Evolutionary conservation across 2,797 vertebrate genomes (phyloP).

Genomic region (Choloepus didactylus): DNA sequence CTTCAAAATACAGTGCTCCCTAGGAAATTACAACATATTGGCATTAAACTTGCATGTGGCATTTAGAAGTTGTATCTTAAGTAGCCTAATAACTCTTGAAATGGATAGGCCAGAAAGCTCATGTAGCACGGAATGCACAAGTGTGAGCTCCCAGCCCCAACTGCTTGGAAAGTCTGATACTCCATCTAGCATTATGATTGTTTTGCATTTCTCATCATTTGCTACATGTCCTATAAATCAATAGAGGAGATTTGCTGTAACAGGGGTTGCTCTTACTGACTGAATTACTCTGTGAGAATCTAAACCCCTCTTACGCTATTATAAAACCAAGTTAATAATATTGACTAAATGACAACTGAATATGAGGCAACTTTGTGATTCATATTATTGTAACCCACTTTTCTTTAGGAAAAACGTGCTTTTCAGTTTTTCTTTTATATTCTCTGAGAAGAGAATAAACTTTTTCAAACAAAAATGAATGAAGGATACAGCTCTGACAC

Average conservation of each 20-base stretch:
- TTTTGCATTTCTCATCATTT: slow-evolving; percentile 80
- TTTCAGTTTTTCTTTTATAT: slow-evolving; percentile 63
- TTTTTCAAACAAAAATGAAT: slow-evolving; percentile 72
- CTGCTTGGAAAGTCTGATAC: slow-evolving; percentile 65
- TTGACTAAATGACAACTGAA: slow-evolving; percentile 84
- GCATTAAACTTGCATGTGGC: slow-evolving; percentile 20
- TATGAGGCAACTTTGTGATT: slow-evolving; percentile 81
- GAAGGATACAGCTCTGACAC: neutral
- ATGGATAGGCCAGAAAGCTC: neutral
- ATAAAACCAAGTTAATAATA: slow-evolving; percentile 84
- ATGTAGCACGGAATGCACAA: neutral
- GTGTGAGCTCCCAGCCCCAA: neutral
- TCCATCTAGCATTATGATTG: slow-evolving; percentile 59
- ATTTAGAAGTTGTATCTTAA: slow-evolving; percentile 58
- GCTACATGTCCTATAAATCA: slow-evolving; percentile 78
- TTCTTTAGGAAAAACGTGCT: slow-evolving; percentile 77
- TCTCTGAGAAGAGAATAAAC: slow-evolving; percentile 60
- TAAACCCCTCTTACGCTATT: slow-evolving; percentile 79
- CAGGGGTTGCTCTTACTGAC: slow-evolving; percentile 77
- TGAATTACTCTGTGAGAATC: slow-evolving; percentile 82
- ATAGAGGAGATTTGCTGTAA: slow-evolving; percentile 83
- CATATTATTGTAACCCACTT: slow-evolving; percentile 72
- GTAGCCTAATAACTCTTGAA: slow-evolving; percentile 41
- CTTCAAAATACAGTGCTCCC: neutral
- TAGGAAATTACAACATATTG: slow-evolving; percentile 40